Evolutionary conservation across 2,113 vertebrate genomes (phyloP).

Genomic region (Caloenas nicobarica): DNA sequence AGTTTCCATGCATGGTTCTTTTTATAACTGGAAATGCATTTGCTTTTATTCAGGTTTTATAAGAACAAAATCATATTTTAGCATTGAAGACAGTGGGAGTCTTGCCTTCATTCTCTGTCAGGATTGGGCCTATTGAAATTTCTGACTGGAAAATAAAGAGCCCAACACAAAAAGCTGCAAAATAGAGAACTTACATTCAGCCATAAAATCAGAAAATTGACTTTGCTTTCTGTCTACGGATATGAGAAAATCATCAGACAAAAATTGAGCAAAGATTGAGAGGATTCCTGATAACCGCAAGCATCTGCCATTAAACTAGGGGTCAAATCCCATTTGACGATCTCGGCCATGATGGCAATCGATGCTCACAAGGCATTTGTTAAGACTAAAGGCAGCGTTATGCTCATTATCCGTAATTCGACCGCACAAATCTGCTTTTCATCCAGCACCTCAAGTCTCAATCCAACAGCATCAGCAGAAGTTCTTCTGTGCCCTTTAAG

Average conservation of each 20-base stretch:
- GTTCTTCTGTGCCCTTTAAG: neutral
- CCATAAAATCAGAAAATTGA: neutral
- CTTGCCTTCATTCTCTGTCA: neutral
- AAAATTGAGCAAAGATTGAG: neutral
- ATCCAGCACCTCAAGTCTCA: neutral
- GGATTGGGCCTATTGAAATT: neutral
- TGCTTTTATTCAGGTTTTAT: neutral
- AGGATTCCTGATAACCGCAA: neutral
- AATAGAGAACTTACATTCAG: neutral
- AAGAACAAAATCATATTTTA: neutral
- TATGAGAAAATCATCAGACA: neutral
- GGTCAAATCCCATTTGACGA: neutral
- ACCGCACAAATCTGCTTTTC: neutral
- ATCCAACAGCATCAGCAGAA: neutral
- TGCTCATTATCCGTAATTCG: neutral
- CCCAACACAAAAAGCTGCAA: neutral
- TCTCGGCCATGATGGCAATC: neutral
- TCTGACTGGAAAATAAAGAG: constrained; percentile 1
- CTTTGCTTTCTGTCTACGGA: neutral
- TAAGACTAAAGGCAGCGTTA: neutral
- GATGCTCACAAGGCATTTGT: neutral
- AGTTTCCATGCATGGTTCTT: neutral
- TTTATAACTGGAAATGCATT: neutral
- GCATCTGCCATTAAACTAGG: neutral
- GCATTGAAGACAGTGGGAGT: neutral